These are phyloP conservation scores for Mycteria americana DNA, from an alignment of 2,797 vertebrate species.

Conservation along the genomic window DNA sequence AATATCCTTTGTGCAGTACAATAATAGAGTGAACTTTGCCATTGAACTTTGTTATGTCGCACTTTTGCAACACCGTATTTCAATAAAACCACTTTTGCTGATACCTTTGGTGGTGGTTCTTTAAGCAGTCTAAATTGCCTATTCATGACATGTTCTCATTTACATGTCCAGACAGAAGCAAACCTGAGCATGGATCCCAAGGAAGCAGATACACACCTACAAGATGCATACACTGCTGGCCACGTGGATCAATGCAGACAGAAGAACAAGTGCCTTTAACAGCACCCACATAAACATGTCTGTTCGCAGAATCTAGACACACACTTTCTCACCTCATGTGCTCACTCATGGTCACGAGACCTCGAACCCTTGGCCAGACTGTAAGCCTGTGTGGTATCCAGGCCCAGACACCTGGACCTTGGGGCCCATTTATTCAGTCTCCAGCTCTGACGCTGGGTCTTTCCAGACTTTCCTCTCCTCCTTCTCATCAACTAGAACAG, in stretches of 20 bases:
- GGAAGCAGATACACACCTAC: background rate
- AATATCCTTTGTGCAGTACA: background rate
- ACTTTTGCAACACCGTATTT: background rate
- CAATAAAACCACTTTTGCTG: background rate
- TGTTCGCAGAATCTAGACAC: background rate
- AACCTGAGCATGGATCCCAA: background rate
- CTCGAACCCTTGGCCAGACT: background rate
- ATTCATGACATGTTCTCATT: background rate
- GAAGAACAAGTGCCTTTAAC: background rate
- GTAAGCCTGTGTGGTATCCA: background rate
- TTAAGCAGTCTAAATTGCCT: background rate
- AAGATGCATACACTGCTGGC: background rate
- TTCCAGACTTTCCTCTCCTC: background rate
- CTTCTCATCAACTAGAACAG: background rate
- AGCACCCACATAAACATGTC: background rate
- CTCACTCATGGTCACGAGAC: background rate
- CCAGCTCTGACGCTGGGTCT: background rate
- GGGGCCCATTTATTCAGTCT: background rate
- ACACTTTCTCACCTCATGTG: background rate
- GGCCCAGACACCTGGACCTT: background rate
- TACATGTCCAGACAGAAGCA: background rate
- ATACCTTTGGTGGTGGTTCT: background rate
- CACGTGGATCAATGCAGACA: background rate
- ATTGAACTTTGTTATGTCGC: background rate
- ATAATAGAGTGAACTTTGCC: background rate